phyloP scores from a whole-genome alignment of 2,113 vertebrate genomes.

The Uria aalge region DNA sequence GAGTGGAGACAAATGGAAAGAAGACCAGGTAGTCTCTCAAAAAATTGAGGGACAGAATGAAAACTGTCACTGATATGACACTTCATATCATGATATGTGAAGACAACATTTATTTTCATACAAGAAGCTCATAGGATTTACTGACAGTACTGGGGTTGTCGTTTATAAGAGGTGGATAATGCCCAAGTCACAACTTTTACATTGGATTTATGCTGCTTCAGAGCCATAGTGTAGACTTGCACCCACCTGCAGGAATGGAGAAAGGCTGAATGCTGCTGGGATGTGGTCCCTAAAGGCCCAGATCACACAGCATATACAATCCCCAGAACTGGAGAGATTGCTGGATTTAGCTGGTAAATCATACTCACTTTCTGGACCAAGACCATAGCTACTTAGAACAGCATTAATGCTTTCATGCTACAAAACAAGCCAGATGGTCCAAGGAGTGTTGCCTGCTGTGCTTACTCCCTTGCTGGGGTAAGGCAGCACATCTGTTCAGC shows the following conservation, averaged over 20 bases:
- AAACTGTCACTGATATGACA: not conserved
- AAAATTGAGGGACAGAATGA: fast-evolving
- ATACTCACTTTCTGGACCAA: not conserved
- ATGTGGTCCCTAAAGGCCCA: fast-evolving
- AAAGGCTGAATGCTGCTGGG: not conserved
- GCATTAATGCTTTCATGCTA: not conserved
- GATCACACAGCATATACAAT: not conserved
- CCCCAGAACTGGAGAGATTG: not conserved
- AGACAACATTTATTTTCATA: not conserved
- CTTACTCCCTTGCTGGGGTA: fast-evolving
- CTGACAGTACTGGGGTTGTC: not conserved
- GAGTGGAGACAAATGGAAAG: not conserved
- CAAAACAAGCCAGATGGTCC: not conserved
- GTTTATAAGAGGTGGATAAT: not conserved
- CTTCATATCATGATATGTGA: not conserved
- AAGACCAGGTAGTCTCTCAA: not conserved
- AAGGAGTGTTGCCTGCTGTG: not conserved
- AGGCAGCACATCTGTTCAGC: not conserved
- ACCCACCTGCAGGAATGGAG: not conserved
- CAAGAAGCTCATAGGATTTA: not conserved
- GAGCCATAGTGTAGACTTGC: not conserved
- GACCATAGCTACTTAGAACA: not conserved
- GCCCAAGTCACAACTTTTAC: not conserved
- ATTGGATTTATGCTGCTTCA: not conserved
- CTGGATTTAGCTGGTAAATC: not conserved